A percentile compares a stretch with the other conserved stretches of the same genome.
Evolutionary conservation across 2,113 vertebrate species (phyloP).

Genomic region (Coptodon rendalli): DNA sequence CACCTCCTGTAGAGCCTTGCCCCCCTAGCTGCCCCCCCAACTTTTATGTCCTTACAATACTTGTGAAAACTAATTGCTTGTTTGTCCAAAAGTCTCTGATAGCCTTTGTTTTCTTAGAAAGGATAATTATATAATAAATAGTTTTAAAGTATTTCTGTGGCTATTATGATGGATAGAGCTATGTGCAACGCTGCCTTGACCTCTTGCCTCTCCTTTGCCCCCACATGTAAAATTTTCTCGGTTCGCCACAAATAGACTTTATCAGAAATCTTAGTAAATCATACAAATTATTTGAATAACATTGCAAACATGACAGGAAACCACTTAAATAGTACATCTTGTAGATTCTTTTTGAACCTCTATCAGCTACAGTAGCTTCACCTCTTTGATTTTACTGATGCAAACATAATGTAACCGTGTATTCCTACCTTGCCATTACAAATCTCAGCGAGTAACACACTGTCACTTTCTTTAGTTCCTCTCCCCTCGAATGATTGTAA

Average conservation of each 20-base stretch:
- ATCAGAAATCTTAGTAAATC: background rate
- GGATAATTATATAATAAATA: background rate
- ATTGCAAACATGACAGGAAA: background rate
- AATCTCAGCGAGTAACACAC: background rate
- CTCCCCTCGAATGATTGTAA: background rate
- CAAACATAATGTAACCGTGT: background rate
- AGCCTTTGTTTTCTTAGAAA: background rate
- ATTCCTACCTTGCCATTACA: background rate
- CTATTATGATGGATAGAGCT: background rate
- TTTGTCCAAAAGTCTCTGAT: background rate
- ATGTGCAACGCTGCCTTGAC: background rate
- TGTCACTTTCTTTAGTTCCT: background rate
- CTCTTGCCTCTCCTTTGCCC: background rate
- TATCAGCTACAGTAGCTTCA: background rate
- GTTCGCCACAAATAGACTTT: background rate
- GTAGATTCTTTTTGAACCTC: background rate
- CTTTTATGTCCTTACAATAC: background rate
- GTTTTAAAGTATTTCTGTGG: background rate
- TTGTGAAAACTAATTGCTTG: fast-evolving
- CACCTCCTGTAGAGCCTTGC: background rate
- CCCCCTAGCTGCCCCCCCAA: background rate
- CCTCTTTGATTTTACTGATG: background rate
- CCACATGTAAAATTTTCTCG: background rate
- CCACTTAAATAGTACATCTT: background rate
- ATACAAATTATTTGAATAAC: background rate